A percentile compares a stretch with the other conserved stretches of the same genome.
Evolutionary conservation across 1,140 invertebrate species (phyloP).

Genomic region (Apocrypta bakeri): DNA sequence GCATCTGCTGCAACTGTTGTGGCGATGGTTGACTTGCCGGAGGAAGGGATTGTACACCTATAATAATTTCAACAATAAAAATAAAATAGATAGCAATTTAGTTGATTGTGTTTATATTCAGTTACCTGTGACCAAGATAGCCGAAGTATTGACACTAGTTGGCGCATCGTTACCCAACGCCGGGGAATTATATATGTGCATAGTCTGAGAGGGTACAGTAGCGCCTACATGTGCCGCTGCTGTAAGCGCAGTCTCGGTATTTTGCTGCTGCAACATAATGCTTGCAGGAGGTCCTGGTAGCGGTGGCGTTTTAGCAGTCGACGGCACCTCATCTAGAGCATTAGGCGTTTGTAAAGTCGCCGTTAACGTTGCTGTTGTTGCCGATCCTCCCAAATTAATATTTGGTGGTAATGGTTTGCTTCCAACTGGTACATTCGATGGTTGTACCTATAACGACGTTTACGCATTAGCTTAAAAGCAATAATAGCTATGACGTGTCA

Average conservation of each 20-base stretch:
- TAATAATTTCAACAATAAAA: neutral
- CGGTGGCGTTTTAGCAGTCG: conserved; percentile 64
- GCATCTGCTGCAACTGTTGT: conserved; percentile 14
- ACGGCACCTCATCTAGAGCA: conserved; percentile 53
- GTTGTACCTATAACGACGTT: neutral
- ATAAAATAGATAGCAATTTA: neutral
- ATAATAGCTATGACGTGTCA: too few relatives aligned
- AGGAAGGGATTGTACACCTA: conserved; percentile 35
- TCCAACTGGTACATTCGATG: neutral
- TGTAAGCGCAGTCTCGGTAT: neutral
- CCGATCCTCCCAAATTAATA: neutral
- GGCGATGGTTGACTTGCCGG: conserved; percentile 31
- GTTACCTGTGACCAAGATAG: conserved; percentile 44
- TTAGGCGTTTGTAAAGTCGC: neutral
- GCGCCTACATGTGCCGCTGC: conserved; percentile 40
- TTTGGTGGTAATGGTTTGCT: neutral
- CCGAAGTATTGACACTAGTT: conserved; percentile 51
- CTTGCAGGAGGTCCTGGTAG: conserved; percentile 55
- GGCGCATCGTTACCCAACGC: conserved; percentile 52
- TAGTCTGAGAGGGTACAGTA: conserved; percentile 50
- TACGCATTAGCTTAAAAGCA: neutral
- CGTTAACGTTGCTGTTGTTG: neutral
- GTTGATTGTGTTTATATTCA: neutral
- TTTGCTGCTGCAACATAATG: neutral
- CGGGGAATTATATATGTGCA: conserved; percentile 65